A percentile compares a stretch with the other conserved stretches of the same genome.
These are phyloP conservation scores for Temnothorax longispinosus DNA, from an alignment of 1,140 invertebrate species.

Conservation along the genomic window DNA sequence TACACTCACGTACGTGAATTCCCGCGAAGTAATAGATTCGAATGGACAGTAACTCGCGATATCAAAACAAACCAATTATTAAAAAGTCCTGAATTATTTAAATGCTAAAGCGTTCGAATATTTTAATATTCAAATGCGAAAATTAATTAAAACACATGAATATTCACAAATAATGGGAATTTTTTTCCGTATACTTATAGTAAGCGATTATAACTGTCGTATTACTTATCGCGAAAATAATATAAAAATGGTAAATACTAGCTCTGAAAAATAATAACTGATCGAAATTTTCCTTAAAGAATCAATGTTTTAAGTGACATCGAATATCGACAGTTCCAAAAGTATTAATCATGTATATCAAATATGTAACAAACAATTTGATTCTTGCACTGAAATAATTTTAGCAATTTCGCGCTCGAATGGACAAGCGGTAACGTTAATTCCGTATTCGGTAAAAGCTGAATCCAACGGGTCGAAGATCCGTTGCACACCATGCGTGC, in stretches of 20 bases:
- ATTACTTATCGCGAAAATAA: neutral
- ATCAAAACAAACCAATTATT: conserved; percentile 21
- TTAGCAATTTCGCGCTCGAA: conserved; percentile 27
- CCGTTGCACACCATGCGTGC: neutral
- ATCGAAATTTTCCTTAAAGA: neutral
- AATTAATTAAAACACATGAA: conserved; percentile 46
- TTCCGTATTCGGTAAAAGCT: neutral
- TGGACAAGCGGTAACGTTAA: conserved; percentile 3
- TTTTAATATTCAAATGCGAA: conserved; percentile 35
- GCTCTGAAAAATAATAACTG: neutral
- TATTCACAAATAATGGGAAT: conserved; percentile 23
- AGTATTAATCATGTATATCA: neutral
- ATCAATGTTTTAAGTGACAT: neutral
- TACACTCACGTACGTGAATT: conserved; percentile 29
- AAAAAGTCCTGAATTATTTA: conserved; percentile 32
- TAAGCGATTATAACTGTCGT: neutral
- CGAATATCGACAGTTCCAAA: neutral
- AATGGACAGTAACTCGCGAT: conserved; percentile 27
- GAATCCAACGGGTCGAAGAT: conserved; percentile 30
- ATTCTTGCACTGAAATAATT: conserved; percentile 2
- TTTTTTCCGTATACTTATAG: conserved; percentile 15
- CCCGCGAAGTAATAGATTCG: conserved; percentile 45
- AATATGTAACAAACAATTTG: conserved; percentile 6
- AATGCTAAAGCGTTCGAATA: conserved; percentile 25
- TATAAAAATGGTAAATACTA: conserved; percentile 12